Percentiles rank a stretch among this genome's conserved stretches.
phyloP scores from a whole-genome alignment of 2,888 invertebrate genomes.

The Alcis repandata region DNA sequence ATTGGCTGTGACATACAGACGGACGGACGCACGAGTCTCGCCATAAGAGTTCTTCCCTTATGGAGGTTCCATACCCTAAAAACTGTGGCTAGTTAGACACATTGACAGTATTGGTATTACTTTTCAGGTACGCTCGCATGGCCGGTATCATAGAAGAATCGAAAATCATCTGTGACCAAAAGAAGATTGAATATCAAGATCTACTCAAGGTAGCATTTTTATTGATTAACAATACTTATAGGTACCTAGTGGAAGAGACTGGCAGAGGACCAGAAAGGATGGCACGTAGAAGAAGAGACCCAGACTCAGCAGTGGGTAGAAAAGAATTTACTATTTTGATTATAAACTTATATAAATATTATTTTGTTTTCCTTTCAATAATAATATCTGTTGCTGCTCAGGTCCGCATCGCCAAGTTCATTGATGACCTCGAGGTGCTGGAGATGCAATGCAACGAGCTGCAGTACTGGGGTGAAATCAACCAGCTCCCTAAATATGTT shows the following conservation, averaged over 20 bases:
- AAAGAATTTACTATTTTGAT: no score
- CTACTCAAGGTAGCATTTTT: conserved; percentile 87
- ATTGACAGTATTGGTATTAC: neutral
- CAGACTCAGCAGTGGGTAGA: no score
- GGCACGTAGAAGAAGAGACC: no score
- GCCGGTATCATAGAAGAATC: conserved; percentile 94
- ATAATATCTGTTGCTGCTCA: conserved; percentile 45
- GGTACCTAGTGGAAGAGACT: no score
- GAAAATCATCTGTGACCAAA: conserved; percentile 91
- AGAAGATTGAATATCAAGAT: conserved; percentile 95
- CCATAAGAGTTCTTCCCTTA: no score
- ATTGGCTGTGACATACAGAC: no score
- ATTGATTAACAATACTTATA: neutral
- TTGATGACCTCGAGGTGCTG: conserved; percentile 93
- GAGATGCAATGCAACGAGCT: conserved; percentile 94
- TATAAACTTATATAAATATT: no score
- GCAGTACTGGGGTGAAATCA: conserved; percentile 94
- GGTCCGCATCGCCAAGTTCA: conserved; percentile 92
- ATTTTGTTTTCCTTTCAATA: neutral
- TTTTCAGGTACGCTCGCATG: conserved; percentile 90
- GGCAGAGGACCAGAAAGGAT: no score
- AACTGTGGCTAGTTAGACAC: neutral
- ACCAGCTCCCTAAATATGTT: conserved; percentile 93
- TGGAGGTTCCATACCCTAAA: neutral
- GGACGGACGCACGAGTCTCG: no score